Evolutionary conservation across 2,888 invertebrate genomes (phyloP), one percentile per base, ranked within the genome.

Genomic region (Acanthoscelides obtectus): DNA sequence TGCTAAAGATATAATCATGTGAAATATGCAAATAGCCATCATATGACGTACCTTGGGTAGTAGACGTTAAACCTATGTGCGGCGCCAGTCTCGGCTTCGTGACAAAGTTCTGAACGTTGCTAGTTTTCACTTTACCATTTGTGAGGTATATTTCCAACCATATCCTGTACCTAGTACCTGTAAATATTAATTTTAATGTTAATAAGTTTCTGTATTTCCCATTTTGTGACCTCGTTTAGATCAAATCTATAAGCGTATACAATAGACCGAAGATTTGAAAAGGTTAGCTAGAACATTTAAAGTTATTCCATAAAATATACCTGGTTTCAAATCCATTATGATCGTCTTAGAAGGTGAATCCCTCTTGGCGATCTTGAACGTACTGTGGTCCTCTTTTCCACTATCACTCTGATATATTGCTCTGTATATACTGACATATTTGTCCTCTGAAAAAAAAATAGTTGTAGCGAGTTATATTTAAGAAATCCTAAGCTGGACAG

Each of bases 121-220:
- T 96, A 70, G 94, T 94, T 84, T 95, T 94, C 73, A 94, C 93
- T 83, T 93, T 93, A 20, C 97, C 96, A 83, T 96, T 96, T 0
- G 95, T 95, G 64, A 97, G 86, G 85, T 95, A 96, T 76, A 96
- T 90, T 81, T 96, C 96, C 75, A 97, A 85, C 96, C 96, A 96
- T 22, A 96, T 87, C 67, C 94, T 91, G 83, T 96, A 96, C 80
- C 95, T 91, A 20, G 94, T 92, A 69, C 94, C 45, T 45, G 17
- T n/a, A n/a, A n/a, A n/a, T n/a, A n/a, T n/a, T n/a, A n/a, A n/a
- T n/a, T n/a, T n/a, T n/a, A n/a, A n/a, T n/a, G n/a, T n/a, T n/a
- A n/a, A n/a, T n/a, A n/a, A n/a, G n/a, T n/a, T n/a, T n/a, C n/a
- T n/a, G n/a, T n/a, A n/a, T n/a, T n/a, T n/a, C n/a, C n/a, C n/a